These are phyloP conservation scores for Strigamia maritima DNA, from an alignment of 2,888 invertebrate genomes.

Conservation along the genomic window DNA sequence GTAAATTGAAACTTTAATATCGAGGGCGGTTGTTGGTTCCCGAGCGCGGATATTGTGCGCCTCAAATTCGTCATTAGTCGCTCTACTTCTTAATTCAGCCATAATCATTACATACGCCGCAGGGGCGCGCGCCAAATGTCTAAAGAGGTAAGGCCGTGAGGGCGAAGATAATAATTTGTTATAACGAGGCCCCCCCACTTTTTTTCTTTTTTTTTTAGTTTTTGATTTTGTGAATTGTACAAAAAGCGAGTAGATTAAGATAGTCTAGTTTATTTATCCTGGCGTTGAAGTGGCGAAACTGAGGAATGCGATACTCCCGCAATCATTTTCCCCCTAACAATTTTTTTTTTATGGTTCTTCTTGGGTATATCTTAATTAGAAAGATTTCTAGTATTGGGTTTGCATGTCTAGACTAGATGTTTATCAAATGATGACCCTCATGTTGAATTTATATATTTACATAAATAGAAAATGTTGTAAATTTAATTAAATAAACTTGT, in stretches of 20 bases:
- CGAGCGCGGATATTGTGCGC: slow-evolving; percentile 32
- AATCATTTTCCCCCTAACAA: neutral
- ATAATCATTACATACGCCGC: slow-evolving; percentile 32
- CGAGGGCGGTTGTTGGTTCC: slow-evolving; percentile 34
- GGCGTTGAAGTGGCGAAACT: slow-evolving; percentile 18
- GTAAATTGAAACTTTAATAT: slow-evolving; percentile 34
- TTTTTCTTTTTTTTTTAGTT: neutral
- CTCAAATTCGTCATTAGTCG: slow-evolving; percentile 34
- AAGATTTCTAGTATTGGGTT: neutral
- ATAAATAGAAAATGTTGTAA: no score
- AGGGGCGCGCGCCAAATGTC: slow-evolving; percentile 32
- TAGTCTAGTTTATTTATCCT: neutral
- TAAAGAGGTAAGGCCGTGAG: slow-evolving; percentile 29
- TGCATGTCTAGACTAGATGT: neutral
- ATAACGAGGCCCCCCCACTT: neutral
- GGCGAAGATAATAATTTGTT: slow-evolving; percentile 34
- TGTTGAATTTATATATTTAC: no score
- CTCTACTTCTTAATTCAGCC: slow-evolving; percentile 34
- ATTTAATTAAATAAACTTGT: no score
- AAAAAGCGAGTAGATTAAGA: neutral
- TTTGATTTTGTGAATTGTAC: neutral
- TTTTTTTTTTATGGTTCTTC: neutral
- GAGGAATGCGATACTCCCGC: neutral
- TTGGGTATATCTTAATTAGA: neutral
- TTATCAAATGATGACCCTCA: neutral